Evolutionary conservation across 2,797 vertebrate species (phyloP).

Genomic region (Amblyopsis hoosieri): DNA sequence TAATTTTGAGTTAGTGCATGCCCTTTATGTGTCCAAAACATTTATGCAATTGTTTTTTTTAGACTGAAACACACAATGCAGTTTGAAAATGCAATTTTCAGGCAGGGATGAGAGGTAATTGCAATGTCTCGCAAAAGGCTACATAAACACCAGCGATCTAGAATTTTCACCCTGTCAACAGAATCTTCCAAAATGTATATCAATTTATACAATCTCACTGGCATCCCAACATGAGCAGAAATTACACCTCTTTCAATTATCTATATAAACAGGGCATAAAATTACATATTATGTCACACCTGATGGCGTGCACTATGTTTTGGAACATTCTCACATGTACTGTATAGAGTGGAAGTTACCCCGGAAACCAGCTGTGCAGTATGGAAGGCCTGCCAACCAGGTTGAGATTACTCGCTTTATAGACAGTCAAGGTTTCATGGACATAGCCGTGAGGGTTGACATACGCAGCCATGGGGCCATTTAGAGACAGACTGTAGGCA

Average conservation of each 20-base stretch:
- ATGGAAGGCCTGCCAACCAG: conserved; percentile 90
- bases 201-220: not conserved
- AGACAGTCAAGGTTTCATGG: conserved; percentile 96
- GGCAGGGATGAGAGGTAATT: not conserved
- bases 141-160: conserved; percentile 5
- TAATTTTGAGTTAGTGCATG: not conserved
- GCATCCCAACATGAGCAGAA: not conserved
- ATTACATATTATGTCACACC: no score
- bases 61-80: not conserved
- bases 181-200: not conserved
- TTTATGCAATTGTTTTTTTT: not conserved
- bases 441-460: conserved; percentile 98
- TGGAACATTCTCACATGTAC: no score
- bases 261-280: no score
- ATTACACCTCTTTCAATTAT: not conserved
- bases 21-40: not conserved
- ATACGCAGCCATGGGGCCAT: conserved; percentile 97
- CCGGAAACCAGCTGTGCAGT: conserved; percentile 98
- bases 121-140: not conserved
- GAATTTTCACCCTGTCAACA: not conserved
- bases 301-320: no score
- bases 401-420: conserved; percentile 92
- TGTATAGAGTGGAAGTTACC: conserved; percentile 77
- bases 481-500: conserved; percentile 86
- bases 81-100: not conserved